Evolutionary conservation across 2,113 vertebrate species (phyloP).

Genomic region (Ursus arctos): DNA sequence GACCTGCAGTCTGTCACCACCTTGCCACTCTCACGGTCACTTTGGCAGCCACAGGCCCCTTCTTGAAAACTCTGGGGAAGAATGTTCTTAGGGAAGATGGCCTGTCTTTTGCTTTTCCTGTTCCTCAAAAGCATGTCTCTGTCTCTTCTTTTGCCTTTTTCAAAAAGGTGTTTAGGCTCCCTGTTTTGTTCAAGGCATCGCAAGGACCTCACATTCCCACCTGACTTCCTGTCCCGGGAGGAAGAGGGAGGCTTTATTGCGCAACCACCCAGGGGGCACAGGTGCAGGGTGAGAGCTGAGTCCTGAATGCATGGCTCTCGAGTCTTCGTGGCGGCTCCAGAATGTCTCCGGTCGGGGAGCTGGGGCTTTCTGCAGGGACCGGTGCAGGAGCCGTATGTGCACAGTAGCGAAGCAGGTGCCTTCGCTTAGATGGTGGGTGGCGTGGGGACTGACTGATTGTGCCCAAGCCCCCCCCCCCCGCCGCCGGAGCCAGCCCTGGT

Average conservation of each 20-base stretch:
- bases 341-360: not conserved
- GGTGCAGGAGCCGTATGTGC: not conserved
- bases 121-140: not conserved
- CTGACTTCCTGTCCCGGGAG: not conserved
- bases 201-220: not conserved
- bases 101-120: not conserved
- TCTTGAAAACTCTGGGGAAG: not conserved
- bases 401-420: not conserved
- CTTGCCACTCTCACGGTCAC: not conserved
- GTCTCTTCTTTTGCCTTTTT: not conserved
- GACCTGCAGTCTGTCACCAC: accelerated
- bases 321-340: not conserved
- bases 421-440: not conserved
- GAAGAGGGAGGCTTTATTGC: not conserved
- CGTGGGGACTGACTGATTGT: too few relatives aligned
- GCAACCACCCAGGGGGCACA: not conserved
- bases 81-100: not conserved
- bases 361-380: not conserved
- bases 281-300: not conserved
- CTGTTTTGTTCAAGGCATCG: not conserved
- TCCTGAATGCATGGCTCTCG: accelerated
- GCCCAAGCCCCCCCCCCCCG: accelerated
- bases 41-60: not conserved
- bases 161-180: not conserved
- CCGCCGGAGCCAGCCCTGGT: accelerated